Base-by-base conservation (phyloP, 2,888 invertebrate species). In the Athalia cordata region DNA sequence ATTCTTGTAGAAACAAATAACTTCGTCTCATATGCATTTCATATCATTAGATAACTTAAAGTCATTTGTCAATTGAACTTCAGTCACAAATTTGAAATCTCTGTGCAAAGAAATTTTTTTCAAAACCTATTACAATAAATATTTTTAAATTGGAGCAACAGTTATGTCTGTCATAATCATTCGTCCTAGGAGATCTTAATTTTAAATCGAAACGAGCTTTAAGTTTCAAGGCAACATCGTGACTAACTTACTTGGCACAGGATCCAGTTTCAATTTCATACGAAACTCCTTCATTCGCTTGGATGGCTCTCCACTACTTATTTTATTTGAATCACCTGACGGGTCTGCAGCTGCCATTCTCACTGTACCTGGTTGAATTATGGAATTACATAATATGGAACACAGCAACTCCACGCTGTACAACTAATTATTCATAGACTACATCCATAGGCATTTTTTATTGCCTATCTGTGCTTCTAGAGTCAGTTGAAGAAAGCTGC, bases 251-350 rank as follows among this genome's bases (percentile, higher is more conserved):
- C 86, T 83, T 80, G 83, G 83, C 77, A 83, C 74, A n/a, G 82
- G 82, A 78, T 86, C 83, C 61, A 85, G 74, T 55, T 85, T 85
- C 2, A 88, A 81, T 82, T 87, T 86, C 70, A 85, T 82, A 68
- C 84, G 88, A 81, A 88, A 88, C 75, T 82, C 77, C 68, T 86
- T 86, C 85, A 88, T 87, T 78, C 87, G 80, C 49, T 68, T 77
- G 1, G 88, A 88, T 78, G 72, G 15, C 59, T 59, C 59, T 15
- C 9, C 6, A n/a, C 15, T 8, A 13, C 45, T 59, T 45, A 5
- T 47, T 9, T 57, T 8, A 59, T n/a, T 47, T 11, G 8, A 13
- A 13, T 72, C 57, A 72, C 13, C 47, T n/a, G 72, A 72, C 59
- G n/a, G 11, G 15, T 57, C 13, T 45, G 59, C 45, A 59, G n/a